Evolutionary conservation across 2,888 invertebrate genomes (phyloP).

Genomic region (Agrochola lota): DNA sequence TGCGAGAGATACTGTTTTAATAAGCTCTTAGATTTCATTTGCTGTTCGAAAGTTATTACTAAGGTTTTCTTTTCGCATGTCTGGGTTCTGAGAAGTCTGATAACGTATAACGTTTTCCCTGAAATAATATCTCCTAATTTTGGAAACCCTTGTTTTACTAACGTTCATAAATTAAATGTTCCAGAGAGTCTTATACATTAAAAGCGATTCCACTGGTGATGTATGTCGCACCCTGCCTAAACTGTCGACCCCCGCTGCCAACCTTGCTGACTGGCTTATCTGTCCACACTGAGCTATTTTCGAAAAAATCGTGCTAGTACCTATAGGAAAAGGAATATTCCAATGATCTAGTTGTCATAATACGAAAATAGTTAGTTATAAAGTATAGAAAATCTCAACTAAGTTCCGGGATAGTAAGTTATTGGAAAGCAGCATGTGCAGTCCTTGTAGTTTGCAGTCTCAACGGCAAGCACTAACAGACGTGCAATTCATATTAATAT

Average conservation of each 20-base stretch:
- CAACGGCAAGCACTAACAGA: conserved; percentile 28
- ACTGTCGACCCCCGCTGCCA: background rate
- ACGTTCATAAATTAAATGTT: background rate
- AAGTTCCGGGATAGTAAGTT: conserved; percentile 15
- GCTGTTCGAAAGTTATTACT: conserved; percentile 1
- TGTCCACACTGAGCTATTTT: background rate
- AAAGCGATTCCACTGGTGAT: background rate
- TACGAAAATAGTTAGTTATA: background rate
- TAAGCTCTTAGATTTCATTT: conserved; percentile 34
- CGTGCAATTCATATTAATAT: conserved; percentile 49
- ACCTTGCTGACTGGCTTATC: background rate
- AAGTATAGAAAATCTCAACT: conserved; percentile 7
- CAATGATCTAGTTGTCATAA: background rate
- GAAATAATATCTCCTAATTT: background rate
- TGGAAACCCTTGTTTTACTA: background rate
- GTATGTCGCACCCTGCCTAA: background rate
- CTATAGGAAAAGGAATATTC: too few relatives aligned
- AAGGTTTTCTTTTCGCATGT: background rate
- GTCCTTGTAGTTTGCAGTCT: conserved; percentile 26
- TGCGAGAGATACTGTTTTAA: conserved; percentile 39
- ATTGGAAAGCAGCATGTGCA: conserved; percentile 33
- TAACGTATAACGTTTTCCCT: background rate
- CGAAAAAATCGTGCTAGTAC: background rate
- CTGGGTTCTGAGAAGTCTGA: background rate
- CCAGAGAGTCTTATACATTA: too few relatives aligned